Evolutionary conservation across 2,113 vertebrate species (phyloP), one percentile per base, ranked within the genome.

Genomic region (Protobothrops flavoviridis): DNA sequence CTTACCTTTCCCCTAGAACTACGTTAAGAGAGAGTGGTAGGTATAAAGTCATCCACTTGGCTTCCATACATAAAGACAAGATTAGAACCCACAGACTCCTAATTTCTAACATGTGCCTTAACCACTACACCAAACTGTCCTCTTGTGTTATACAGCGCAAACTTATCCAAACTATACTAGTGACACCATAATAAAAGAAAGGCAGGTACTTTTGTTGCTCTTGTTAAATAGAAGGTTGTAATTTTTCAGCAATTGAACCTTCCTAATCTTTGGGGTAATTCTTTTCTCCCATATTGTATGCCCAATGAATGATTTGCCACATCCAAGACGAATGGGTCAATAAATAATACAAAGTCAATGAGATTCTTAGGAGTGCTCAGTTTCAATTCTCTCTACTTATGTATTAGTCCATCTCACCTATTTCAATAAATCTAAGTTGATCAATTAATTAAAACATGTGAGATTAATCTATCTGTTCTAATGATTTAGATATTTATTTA

Each of bases 241-340:
- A 12, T 26, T 48, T 50, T 9, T 87, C 33, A 0, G 1, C 24
- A 87, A 53, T 23, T 26, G 39, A 92, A 48, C 6, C 81, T 69
- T 6, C 53, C 52, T 1, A 23, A 81, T 93, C 39, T 91, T 87
- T 26, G 12, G 3, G 81, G 5, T 90, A 45, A 1, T 2, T 1
- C n/a, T 90, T 90, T 93, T 86, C 93, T 94, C 93, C 90, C 9
- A 85, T 90, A 50, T 9, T 50, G 48, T 50, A n/a, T 91, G 23
- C 21, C 89, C 91, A 95, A 89, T 91, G 88, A 94, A 13, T 4
- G 93, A 92, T 91, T 74, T 43, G 88, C 93, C 89, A 92, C 93
- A 95, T 95, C 94, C 92, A 95, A 0, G 1, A 91, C 0, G 45
- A 61, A 55, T 59, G 52, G 91, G 90, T 96, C 93, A 96, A n/a